A percentile compares a stretch with the other conserved stretches of the same genome.
Evolutionary conservation across 1,140 invertebrate genomes (phyloP).

Genomic region (Aricia agestis): DNA sequence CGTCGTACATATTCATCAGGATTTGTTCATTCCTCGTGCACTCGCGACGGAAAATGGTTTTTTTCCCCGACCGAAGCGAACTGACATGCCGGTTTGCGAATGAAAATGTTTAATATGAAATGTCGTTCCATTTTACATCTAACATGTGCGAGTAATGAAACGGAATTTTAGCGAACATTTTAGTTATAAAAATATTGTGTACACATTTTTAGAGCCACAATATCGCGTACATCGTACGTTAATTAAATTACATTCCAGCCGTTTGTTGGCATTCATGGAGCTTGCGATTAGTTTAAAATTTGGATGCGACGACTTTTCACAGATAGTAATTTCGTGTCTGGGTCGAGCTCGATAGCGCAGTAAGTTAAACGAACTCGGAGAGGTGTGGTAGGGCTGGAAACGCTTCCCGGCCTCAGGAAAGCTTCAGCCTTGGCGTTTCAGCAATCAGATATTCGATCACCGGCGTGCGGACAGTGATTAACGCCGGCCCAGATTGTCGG

Average conservation of each 20-base stretch:
- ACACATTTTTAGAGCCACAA: neutral
- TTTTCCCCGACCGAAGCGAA: constrained; percentile 14
- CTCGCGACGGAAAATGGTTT: constrained; percentile 15
- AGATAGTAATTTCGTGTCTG: neutral
- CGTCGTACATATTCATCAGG: constrained; percentile 19
- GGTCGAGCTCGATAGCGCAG: neutral
- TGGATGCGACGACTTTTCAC: neutral
- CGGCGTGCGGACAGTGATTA: constrained; percentile 35
- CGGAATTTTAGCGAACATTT: constrained; percentile 10
- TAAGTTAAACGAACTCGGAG: neutral
- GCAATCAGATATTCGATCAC: constrained; percentile 32
- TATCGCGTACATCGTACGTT: neutral
- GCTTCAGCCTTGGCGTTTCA: constrained; percentile 25
- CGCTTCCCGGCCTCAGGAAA: neutral
- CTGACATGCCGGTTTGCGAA: constrained; percentile 19
- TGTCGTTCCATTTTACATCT: constrained; percentile 12
- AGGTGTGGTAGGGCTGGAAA: neutral
- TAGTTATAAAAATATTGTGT: constrained; percentile 3
- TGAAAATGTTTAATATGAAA: constrained; percentile 19
- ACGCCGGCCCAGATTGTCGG: constrained; percentile 30
- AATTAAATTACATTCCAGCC: neutral
- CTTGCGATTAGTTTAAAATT: neutral
- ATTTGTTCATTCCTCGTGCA: constrained; percentile 22
- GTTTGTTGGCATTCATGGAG: neutral
- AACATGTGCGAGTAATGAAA: constrained; percentile 7